These are phyloP conservation scores for Orthosia cruda DNA, from an alignment of 2,888 invertebrate species.

Conservation along the genomic window DNA sequence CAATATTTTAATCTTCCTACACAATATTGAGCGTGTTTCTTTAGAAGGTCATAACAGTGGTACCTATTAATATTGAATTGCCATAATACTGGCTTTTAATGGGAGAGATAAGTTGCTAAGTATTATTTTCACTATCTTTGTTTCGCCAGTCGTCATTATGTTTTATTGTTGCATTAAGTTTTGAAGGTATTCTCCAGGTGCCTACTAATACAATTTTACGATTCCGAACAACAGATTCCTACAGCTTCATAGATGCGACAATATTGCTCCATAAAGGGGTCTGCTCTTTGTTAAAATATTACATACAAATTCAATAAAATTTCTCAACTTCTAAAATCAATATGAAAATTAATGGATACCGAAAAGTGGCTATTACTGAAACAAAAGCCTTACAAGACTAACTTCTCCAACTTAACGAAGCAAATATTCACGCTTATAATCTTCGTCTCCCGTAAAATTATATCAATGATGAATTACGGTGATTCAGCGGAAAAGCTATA, in stretches of 20 bases:
- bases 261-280: not conserved
- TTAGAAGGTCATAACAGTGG: not conserved
- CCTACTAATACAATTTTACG: not conserved
- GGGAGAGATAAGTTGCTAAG: constrained; percentile 17
- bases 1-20: not conserved
- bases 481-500: constrained; percentile 79
- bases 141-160: constrained; percentile 10
- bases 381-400: constrained; percentile 40
- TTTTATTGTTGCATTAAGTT: not conserved
- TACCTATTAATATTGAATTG: not conserved
- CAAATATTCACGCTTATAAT: constrained; percentile 61
- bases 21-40: not conserved
- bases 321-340: constrained; percentile 20
- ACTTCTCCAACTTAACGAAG: constrained; percentile 51
- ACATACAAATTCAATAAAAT: not conserved
- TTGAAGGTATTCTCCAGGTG: not conserved
- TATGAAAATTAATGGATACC: constrained; percentile 40
- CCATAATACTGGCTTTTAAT: not conserved
- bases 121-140: constrained; percentile 18
- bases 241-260: not conserved
- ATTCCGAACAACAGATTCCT: too few species aligned
- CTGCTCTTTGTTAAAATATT: not conserved
- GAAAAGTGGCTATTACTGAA: constrained; percentile 37
- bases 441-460: constrained; percentile 67
- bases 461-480: constrained; percentile 76